Evolutionary conservation across 2,888 invertebrate genomes (phyloP), one percentile per base, ranked within the genome.

Genomic region (Caenorhabditis uteleia): DNA sequence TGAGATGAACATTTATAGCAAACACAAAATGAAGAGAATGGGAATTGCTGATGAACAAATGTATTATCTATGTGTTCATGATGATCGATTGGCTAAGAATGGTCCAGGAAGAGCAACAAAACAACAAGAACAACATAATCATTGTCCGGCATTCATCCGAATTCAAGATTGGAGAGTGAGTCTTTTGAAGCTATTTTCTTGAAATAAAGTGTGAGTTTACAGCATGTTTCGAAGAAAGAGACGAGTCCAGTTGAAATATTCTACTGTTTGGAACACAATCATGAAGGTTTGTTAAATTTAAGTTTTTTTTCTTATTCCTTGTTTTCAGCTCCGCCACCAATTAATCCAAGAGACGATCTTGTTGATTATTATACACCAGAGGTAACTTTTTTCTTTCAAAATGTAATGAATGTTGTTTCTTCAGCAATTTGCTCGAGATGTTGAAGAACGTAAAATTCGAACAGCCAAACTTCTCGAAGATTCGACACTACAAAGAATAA

Each of bases 131-230:
- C 49, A 49, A 38, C 43, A 47, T 33, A 33, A 29, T n/a, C 65
- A 67, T 39, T 74, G 74, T 45, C 68, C 74, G 0, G 71, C 74
- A 7, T 74, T 71, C 25, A 61, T 74, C 10, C 44, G 68, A 16
- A 55, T 74, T 18, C 56, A 58, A 29, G 70, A 74, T 44, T 74
- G 65, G 64, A 57, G 71, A 50, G 66, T 14, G 14, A 36, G 25
- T 31, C 29, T 18, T 14, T 39, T 5, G 3, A 39, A 25, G 27
- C 6, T 20, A 27, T n/a, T 10, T 43, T 21, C 25, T 3, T n/a
- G 43, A 20, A 40, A 6, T 14, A 43, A 23, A 14, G n/a, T n/a
- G n/a, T n/a, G n/a, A 16, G 20, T 14, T 60, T 58, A 25, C 42
- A 68, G 55, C 51, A 58, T 8, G 45, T 61, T 8, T 40, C 58